Conservation (phyloP, 2,888 invertebrate species). For the Rhagium mordax region DNA sequence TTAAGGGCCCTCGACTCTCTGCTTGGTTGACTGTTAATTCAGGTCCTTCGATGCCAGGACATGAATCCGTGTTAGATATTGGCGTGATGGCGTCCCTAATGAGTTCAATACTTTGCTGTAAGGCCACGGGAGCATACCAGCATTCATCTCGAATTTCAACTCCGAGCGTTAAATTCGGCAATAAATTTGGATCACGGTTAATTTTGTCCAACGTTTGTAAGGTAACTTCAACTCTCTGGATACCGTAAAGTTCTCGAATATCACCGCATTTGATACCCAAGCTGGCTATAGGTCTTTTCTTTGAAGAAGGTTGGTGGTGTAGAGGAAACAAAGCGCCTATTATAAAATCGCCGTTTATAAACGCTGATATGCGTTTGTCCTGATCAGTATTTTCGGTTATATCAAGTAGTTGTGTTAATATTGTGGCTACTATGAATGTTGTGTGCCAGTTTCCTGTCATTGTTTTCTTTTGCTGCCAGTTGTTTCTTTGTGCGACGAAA, state of each 20-base stretch:
- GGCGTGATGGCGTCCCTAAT: conserved; percentile 79
- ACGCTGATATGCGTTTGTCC: conserved; percentile 69
- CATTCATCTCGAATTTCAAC: conserved; percentile 86
- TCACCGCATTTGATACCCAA: conserved; percentile 68
- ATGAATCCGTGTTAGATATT: conserved; percentile 54
- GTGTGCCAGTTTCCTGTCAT: conserved; percentile 29
- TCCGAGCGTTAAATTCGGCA: conserved; percentile 74
- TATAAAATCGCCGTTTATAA: conserved; percentile 74
- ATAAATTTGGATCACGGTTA: conserved; percentile 74
- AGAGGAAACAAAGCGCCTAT: conserved; percentile 74
- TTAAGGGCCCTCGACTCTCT: conserved; percentile 70
- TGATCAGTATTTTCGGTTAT: conserved; percentile 25
- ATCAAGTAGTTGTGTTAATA: conserved; percentile 32
- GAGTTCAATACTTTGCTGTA: conserved; percentile 84
- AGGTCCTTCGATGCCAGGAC: conserved; percentile 28
- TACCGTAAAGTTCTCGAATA: conserved; percentile 78
- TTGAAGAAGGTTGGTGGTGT: conserved; percentile 69
- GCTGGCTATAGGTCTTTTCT: conserved; percentile 59
- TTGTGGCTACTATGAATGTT: conserved; percentile 17
- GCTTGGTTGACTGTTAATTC: conserved; percentile 28
- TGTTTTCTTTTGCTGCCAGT: not conserved
- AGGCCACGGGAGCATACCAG: conserved; percentile 86
- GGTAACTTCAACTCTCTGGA: conserved; percentile 80
- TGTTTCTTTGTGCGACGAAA: not conserved
- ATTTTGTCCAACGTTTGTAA: conserved; percentile 77